Conservation (phyloP, 2,113 vertebrate genomes). For the Cryptomyrus ogoouensis region DNA sequence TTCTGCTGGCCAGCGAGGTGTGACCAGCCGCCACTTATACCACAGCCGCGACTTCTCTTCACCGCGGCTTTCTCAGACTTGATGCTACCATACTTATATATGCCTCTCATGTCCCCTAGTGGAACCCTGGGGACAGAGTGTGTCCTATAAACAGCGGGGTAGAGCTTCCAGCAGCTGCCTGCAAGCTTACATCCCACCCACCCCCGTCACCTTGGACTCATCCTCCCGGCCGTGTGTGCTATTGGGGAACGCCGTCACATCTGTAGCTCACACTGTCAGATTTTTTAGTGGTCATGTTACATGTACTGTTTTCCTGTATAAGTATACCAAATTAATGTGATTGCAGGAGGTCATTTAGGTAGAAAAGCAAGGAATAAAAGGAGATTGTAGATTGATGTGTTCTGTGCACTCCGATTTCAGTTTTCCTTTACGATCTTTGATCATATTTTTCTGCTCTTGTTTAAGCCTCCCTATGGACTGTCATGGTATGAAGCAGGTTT, state of each 20-base stretch:
- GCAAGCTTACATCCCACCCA: not conserved
- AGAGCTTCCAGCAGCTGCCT: slow-evolving; percentile 10
- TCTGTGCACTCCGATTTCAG: not conserved
- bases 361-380: not conserved
- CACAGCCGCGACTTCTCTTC: not conserved
- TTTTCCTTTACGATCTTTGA: not conserved
- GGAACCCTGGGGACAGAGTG: not conserved
- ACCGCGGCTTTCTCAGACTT: not conserved
- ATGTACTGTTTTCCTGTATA: not conserved
- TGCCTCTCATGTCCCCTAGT: not conserved
- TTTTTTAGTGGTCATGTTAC: not conserved
- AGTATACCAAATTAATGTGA: not conserved
- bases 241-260: not conserved
- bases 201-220: not conserved
- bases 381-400: not conserved
- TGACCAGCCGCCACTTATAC: not conserved
- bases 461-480: not conserved
- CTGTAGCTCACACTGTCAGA: not conserved
- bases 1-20: not conserved
- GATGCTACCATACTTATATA: not conserved
- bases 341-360: not conserved
- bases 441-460: not conserved
- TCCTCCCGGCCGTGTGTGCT: not conserved
- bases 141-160: not conserved
- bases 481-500: not conserved